Evolutionary conservation across 2,113 vertebrate species (phyloP), one percentile per base, ranked within the genome.

Genomic region (Phylloscopus trochiloides): DNA sequence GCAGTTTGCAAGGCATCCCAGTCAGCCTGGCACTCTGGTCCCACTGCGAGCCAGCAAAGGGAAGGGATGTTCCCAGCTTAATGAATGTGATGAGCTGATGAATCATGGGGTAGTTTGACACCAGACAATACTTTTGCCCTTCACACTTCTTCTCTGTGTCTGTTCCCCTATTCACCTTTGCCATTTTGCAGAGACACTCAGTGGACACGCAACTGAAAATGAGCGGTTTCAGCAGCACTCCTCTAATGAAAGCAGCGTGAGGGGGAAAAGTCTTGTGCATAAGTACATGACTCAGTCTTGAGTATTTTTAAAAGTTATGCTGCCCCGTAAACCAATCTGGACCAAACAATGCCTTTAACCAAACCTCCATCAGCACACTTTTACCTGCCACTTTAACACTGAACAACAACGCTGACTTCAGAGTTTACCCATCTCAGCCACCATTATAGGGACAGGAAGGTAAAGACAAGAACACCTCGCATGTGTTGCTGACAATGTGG

Each of bases 371-470:
- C 28, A 65, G 11, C 43, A 28, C 31, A 19, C n/a, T 70, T 83
- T 25, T 73, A 83, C 67, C 55, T 90, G 48, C 14, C 40, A 14
- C 38, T 79, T 82, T 48, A 43, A 48, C 34, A 34, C 42, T 26
- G 31, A 87, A 32, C 63, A 83, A 16, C 62, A 83, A 20, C 1
- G 0, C 36, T 62, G 55, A 32, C 19, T 26, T 14, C 36, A 10
- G 36, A 68, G 68, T 48, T 93, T 7, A 13, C 48, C 17, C 7
- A 0, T 40, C 55, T 67, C 59, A 17, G 55, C 34, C 31, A 52
- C 85, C 76, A 47, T 88, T 77, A 67, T 24, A 38, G 58, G 79
- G 79, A 92, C 93, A 96, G 93, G 94, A 97, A 95, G 76, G 57
- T 71, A 67, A 43, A 91, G 34, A 34, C 75, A 86, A 86, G 81